phyloP scores from a whole-genome alignment of 2,797 vertebrate genomes.

The Argyrosomus regius region DNA sequence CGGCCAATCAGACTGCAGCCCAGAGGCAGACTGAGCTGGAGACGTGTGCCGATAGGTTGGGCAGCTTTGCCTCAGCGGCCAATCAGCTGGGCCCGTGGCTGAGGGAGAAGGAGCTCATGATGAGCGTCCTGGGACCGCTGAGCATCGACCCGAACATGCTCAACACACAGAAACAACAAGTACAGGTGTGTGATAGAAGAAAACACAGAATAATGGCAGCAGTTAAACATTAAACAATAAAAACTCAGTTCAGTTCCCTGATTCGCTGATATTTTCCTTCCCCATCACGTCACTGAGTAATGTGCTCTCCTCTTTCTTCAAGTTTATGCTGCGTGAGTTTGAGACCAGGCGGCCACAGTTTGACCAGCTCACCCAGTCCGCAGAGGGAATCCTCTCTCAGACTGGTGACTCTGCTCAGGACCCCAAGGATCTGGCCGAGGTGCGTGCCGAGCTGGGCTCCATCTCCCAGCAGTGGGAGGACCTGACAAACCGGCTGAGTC shows the following conservation, averaged over 20 bases:
- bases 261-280: slow-evolving; percentile 1
- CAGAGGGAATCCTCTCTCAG: slow-evolving; percentile 91
- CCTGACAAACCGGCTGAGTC: slow-evolving; percentile 89
- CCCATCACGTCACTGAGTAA: not conserved
- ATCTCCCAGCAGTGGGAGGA: slow-evolving; percentile 93
- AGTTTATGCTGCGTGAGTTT: slow-evolving; percentile 99
- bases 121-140: slow-evolving; percentile 97
- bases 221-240: not conserved
- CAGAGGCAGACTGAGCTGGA: slow-evolving; percentile 94
- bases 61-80: slow-evolving; percentile 91
- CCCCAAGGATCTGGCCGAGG: slow-evolving; percentile 87
- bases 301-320: slow-evolving; percentile 1
- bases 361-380: slow-evolving; percentile 93
- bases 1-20: slow-evolving; percentile 89
- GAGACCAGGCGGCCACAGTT: slow-evolving; percentile 94
- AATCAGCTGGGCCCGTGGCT: slow-evolving; percentile 96
- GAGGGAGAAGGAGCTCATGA: slow-evolving; percentile 98
- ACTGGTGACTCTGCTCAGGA: slow-evolving; percentile 83
- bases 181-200: slow-evolving; percentile 87
- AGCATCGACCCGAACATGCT: slow-evolving; percentile 99
- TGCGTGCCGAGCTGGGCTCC: slow-evolving; percentile 89
- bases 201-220: not conserved
- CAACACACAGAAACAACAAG: slow-evolving; percentile 97
- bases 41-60: slow-evolving; percentile 92
- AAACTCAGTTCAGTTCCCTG: not conserved